These are phyloP conservation scores for Temnothorax curvispinosus DNA, from an alignment of 1,140 invertebrate genomes.

Conservation along the genomic window DNA sequence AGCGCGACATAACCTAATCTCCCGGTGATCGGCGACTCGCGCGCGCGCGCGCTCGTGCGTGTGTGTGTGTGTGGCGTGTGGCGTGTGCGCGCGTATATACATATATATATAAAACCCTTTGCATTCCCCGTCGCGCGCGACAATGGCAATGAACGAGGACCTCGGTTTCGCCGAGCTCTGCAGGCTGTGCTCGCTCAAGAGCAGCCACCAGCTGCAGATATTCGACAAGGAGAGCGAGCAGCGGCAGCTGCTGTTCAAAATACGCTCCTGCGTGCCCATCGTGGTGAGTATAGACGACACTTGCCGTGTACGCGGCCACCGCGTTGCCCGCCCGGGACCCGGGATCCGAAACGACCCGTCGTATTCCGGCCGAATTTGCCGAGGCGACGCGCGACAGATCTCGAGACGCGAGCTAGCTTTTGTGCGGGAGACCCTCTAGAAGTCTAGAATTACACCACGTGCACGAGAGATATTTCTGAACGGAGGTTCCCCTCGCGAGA, in stretches of 20 bases:
- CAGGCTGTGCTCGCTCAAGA: constrained; percentile 89
- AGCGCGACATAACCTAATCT: constrained; percentile 70
- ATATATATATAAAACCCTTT: background rate
- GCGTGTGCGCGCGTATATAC: constrained; percentile 10
- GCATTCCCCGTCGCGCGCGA: constrained; percentile 41
- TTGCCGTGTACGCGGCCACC: background rate
- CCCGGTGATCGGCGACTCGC: constrained; percentile 21
- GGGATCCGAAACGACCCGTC: too few relatives aligned
- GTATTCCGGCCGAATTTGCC: too few relatives aligned
- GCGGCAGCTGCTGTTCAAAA: constrained; percentile 89
- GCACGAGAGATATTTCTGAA: background rate
- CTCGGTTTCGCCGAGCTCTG: constrained; percentile 90
- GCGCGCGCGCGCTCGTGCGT: constrained; percentile 25
- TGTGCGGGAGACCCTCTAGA: background rate
- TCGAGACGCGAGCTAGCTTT: too few relatives aligned
- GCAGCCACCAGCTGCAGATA: constrained; percentile 88
- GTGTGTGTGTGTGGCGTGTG: background rate
- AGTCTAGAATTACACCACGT: background rate
- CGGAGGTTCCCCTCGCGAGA: background rate
- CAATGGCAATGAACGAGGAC: constrained; percentile 89
- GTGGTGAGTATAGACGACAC: constrained; percentile 85
- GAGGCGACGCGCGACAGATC: background rate
- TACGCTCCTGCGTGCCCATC: constrained; percentile 89
- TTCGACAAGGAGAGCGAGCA: constrained; percentile 90
- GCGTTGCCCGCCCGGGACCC: background rate